Evolutionary conservation across 1,140 invertebrate species (phyloP).

Genomic region (Pissodes strobi): DNA sequence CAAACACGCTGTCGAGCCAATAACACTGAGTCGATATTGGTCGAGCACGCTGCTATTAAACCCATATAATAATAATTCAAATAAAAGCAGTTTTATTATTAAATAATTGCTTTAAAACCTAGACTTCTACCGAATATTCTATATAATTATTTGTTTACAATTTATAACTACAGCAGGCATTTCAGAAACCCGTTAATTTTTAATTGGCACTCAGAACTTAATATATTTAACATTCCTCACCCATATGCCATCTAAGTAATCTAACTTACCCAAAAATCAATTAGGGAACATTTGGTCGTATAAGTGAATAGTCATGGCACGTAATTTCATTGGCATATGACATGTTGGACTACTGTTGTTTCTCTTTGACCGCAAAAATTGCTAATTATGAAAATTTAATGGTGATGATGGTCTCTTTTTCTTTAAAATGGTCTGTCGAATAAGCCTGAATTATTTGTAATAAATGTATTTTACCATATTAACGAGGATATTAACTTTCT

Average conservation of each 20-base stretch:
- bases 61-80: background rate
- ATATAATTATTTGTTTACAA: conserved; percentile 24
- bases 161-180: conserved; percentile 6
- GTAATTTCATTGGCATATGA: conserved; percentile 22
- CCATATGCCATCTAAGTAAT: conserved; percentile 16
- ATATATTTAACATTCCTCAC: conserved; percentile 10
- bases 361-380: background rate
- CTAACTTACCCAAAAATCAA: conserved; percentile 16
- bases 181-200: conserved; percentile 27
- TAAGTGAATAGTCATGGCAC: conserved; percentile 22
- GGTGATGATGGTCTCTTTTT: background rate
- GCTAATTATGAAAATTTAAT: conserved; percentile 2
- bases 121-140: background rate
- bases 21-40: too few species aligned
- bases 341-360: conserved; percentile 7
- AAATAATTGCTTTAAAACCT: background rate
- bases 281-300: conserved; percentile 15
- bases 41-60: background rate
- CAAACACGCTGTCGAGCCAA: conserved; percentile 2
- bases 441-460: background rate
- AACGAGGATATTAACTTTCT: too few species aligned
- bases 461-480: too few species aligned
- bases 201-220: conserved; percentile 13
- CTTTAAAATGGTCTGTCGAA: too few species aligned
- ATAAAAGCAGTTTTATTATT: background rate